Percentiles rank a stretch among this genome's conserved stretches.
Evolutionary conservation across 2,888 invertebrate genomes (phyloP).

Genomic region (Chloroclystis v-ata): DNA sequence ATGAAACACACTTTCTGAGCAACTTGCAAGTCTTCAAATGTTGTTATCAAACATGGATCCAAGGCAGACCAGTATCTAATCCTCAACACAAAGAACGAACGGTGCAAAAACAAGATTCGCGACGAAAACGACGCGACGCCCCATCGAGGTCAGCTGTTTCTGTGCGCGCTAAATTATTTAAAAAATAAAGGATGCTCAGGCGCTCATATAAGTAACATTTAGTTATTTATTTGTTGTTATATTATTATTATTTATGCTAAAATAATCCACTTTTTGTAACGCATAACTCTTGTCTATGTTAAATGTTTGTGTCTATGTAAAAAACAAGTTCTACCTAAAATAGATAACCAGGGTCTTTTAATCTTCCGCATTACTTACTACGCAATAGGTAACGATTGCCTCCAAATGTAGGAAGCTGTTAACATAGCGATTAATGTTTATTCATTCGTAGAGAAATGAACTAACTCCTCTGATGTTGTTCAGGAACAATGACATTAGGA

Average conservation of each 20-base stretch:
- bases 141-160: conserved; percentile 32
- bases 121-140: conserved; percentile 23
- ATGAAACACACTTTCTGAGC: too few relatives aligned
- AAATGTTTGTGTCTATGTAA: too few relatives aligned
- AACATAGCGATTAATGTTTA: conserved; percentile 7
- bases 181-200: conserved; percentile 29
- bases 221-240: too few relatives aligned
- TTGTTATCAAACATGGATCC: conserved; percentile 38
- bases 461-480: conserved; percentile 63
- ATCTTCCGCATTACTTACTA: conserved; percentile 58
- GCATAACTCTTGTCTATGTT: conserved; percentile 38
- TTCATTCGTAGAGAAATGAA: conserved; percentile 24
- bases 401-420: conserved; percentile 39
- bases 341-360: conserved; percentile 66
- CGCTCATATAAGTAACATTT: not conserved
- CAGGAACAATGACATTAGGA: conserved; percentile 55
- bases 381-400: conserved; percentile 30
- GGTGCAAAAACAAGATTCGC: conserved; percentile 46
- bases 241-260: conserved; percentile 28
- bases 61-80: conserved; percentile 26
- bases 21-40: not conserved
- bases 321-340: conserved; percentile 67
- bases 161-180: conserved; percentile 34
- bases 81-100: conserved; percentile 41
- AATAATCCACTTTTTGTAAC: conserved; percentile 17